Conservation (phyloP, 2,797 vertebrate species). For the Tapera naevia region DNA sequence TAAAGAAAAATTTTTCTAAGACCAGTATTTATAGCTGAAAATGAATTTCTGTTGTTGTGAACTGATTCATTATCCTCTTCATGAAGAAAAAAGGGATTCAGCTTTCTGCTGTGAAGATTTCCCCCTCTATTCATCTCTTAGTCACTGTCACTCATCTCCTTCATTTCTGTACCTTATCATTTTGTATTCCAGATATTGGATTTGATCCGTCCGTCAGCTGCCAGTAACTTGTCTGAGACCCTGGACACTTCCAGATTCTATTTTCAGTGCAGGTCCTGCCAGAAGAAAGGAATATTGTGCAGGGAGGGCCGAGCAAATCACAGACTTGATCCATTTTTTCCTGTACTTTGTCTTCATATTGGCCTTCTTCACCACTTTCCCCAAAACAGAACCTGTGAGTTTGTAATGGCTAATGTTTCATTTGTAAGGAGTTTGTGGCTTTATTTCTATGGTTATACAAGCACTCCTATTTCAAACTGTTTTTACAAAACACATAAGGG, state of each 20-base stretch:
- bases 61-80: neutral
- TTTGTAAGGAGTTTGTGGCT: neutral
- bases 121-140: neutral
- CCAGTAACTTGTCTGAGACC: neutral
- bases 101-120: neutral
- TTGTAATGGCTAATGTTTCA: neutral
- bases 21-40: neutral
- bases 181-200: neutral
- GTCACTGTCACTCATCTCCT: slow-evolving; percentile 17
- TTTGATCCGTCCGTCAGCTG: slow-evolving; percentile 51
- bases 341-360: neutral
- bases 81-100: neutral
- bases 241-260: neutral
- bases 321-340: neutral
- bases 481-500: neutral
- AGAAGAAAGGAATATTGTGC: neutral
- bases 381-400: neutral
- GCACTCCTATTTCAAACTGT: neutral
- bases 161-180: neutral
- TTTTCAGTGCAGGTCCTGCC: neutral
- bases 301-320: neutral
- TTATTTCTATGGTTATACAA: neutral
- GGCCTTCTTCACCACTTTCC: neutral
- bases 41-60: neutral
- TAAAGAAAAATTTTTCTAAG: neutral